phyloP scores from a whole-genome alignment of 30 jellyfish, hydroid and myxozoan species.

The Hydractinia echinata region DNA sequence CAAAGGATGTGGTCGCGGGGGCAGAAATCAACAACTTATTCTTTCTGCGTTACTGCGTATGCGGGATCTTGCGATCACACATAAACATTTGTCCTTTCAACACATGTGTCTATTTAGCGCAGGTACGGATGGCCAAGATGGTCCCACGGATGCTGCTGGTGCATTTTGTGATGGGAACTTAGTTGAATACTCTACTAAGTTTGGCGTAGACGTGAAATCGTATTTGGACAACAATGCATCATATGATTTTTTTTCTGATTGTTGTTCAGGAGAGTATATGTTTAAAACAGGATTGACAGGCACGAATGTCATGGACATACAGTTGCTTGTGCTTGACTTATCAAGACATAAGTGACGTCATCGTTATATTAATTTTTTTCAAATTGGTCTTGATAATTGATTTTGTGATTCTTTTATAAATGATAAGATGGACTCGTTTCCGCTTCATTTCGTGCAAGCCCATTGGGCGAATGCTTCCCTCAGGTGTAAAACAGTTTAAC shows the following conservation, averaged over 20 bases:
- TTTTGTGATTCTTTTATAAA: too few species aligned
- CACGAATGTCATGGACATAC: conserved; percentile 92
- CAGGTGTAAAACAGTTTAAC: too few species aligned
- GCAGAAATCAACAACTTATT: conserved; percentile 82
- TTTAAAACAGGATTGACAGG: conserved; percentile 84
- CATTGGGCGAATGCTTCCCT: too few species aligned
- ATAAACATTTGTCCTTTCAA: background rate
- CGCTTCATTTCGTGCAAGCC: too few species aligned
- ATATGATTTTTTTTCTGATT: conserved; percentile 44
- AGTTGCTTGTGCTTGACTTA: conserved; percentile 41
- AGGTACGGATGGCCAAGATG: conserved; percentile 98
- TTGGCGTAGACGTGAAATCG: background rate
- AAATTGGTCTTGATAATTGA: too few species aligned
- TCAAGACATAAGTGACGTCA: background rate
- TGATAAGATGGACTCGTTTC: too few species aligned
- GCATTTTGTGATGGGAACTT: conserved; percentile 46
- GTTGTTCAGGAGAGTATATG: conserved; percentile 35
- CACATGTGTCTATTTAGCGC: conserved; percentile 59
- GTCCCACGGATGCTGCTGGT: conserved; percentile 95
- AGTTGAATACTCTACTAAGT: background rate
- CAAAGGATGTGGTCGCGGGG: conserved; percentile 81
- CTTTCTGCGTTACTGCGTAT: conserved; percentile 36
- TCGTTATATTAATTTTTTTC: too few species aligned
- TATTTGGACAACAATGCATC: conserved; percentile 57
- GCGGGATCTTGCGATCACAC: background rate